These are phyloP conservation scores for Galago senegalensis DNA, from an alignment of 2,797 vertebrate species.

Conservation along the genomic window DNA sequence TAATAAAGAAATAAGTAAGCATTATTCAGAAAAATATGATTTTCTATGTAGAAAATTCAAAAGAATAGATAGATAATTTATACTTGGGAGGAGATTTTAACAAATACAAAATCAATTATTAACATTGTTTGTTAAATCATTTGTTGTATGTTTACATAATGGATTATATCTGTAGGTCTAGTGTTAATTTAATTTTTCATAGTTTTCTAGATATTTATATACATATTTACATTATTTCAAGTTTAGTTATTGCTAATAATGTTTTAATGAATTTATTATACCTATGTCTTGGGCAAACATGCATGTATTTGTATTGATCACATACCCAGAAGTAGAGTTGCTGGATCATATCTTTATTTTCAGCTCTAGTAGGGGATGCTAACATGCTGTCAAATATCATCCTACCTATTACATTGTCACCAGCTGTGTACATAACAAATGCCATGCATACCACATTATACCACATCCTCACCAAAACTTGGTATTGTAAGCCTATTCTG, in stretches of 20 bases:
- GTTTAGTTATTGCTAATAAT: neutral
- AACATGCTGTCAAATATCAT: neutral
- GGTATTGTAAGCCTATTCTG: neutral
- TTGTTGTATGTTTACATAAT: neutral
- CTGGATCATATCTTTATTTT: neutral
- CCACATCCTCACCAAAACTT: neutral
- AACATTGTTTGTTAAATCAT: neutral
- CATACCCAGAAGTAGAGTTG: neutral
- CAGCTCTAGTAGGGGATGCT: neutral
- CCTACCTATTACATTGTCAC: neutral
- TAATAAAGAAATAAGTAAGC: neutral
- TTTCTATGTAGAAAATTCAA: neutral
- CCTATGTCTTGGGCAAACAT: neutral
- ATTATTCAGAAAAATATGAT: neutral
- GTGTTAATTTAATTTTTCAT: too few relatives aligned
- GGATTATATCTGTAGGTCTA: too few relatives aligned
- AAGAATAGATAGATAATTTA: neutral
- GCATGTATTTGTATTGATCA: neutral
- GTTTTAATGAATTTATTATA: neutral
- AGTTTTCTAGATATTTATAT: too few relatives aligned
- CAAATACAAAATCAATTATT: neutral
- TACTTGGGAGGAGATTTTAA: neutral
- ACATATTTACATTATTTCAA: neutral
- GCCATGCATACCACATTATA: too few relatives aligned
- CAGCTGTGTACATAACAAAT: too few relatives aligned